A percentile compares a stretch with the other conserved stretches of the same genome.
Evolutionary conservation across 2,113 vertebrate genomes (phyloP).

Genomic region (Siphamia tubifer): DNA sequence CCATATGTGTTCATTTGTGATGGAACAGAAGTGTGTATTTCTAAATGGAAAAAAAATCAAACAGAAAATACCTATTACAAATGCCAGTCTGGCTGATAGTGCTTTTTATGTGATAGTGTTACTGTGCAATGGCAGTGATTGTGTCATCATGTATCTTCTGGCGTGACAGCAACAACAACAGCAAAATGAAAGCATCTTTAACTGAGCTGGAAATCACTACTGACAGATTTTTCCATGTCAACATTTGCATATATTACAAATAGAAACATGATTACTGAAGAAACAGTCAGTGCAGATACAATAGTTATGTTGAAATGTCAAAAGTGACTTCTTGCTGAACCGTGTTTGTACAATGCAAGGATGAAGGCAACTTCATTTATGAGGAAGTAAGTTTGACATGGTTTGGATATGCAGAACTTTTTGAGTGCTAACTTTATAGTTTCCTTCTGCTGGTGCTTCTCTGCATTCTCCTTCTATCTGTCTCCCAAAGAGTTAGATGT

Average conservation of each 20-base stretch:
- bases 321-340: too few relatives aligned
- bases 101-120: neutral
- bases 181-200: neutral
- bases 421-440: neutral
- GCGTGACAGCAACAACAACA: neutral
- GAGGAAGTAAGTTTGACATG: neutral
- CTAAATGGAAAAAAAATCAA: neutral
- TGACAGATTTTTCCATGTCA: neutral
- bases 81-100: neutral
- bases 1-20: neutral
- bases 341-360: too few relatives aligned
- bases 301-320: too few relatives aligned
- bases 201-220: neutral
- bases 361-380: too few relatives aligned
- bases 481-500: conserved; percentile 9
- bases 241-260: too few relatives aligned
- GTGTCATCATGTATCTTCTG: neutral
- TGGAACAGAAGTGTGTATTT: too few relatives aligned
- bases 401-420: neutral
- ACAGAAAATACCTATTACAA: neutral
- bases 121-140: neutral
- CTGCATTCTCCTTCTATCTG: neutral
- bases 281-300: too few relatives aligned
- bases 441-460: neutral
- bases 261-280: too few relatives aligned